Conservation (phyloP, 2,888 invertebrate species). For the Phania funesta region DNA sequence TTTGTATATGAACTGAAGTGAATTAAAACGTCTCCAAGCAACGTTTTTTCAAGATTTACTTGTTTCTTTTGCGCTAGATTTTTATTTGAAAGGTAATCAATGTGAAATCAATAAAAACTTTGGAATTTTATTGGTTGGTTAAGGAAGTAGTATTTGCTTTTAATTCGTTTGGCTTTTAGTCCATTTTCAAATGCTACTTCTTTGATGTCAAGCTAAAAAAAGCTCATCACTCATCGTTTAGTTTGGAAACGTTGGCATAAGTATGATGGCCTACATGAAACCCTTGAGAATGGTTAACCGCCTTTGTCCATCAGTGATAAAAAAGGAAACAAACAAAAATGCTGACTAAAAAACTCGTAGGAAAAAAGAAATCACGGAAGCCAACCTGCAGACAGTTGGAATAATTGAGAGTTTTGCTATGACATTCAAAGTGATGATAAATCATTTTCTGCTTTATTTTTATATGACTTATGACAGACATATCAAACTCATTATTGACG, state of each 20-base stretch:
- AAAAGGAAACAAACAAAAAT: not conserved
- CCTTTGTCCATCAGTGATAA: not conserved
- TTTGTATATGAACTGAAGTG: not conserved
- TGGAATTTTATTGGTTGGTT: too few species aligned
- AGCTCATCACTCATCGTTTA: slow-evolving; percentile 1
- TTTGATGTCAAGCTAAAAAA: not conserved
- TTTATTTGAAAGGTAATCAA: not conserved
- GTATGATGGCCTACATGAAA: not conserved
- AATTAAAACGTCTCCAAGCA: not conserved
- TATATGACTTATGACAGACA: slow-evolving; percentile 11
- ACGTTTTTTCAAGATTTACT: not conserved
- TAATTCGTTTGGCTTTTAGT: not conserved
- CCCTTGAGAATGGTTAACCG: not conserved
- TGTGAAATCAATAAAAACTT: not conserved
- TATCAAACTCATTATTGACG: slow-evolving; percentile 1
- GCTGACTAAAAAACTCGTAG: not conserved
- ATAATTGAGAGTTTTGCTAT: not conserved
- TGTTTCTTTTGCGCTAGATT: not conserved
- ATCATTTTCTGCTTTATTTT: slow-evolving; percentile 27
- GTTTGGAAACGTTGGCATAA: not conserved
- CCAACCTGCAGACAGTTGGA: not conserved
- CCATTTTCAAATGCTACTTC: not conserved
- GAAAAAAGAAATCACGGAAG: not conserved
- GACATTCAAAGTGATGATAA: slow-evolving; percentile 8
- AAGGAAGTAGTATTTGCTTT: not conserved